Conservation (phyloP, 2,797 vertebrate species). For the Anolis apletophallus region DNA sequence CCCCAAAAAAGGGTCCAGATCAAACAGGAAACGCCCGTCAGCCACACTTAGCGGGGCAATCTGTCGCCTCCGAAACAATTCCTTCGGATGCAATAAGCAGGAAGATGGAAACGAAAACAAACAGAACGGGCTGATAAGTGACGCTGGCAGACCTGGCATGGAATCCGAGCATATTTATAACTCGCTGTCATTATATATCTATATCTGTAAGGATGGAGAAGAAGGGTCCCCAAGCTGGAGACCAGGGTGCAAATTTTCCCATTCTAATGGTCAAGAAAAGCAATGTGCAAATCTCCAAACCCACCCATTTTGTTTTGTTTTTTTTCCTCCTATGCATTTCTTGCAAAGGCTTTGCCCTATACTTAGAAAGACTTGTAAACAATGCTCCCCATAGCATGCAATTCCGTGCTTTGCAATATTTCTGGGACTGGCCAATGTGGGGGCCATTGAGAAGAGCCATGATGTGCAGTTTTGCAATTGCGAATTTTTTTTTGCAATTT, state of each 20-base stretch:
- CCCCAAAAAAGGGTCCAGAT: constrained; percentile 25
- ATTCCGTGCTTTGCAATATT: too few species aligned
- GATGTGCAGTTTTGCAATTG: too few species aligned
- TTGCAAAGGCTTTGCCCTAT: too few species aligned
- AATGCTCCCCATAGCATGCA: too few species aligned
- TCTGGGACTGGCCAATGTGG: too few species aligned
- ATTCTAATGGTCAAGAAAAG: too few species aligned
- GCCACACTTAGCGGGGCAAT: constrained; percentile 41
- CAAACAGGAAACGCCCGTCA: constrained; percentile 46
- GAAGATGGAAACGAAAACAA: constrained; percentile 44
- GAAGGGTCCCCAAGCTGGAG: not conserved
- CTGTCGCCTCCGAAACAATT: constrained; percentile 41
- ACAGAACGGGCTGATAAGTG: constrained; percentile 12
- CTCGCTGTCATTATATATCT: not conserved
- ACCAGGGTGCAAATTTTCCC: too few species aligned
- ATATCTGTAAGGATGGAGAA: not conserved
- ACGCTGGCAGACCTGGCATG: not conserved
- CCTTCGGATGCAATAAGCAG: constrained; percentile 42
- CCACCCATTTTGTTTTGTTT: too few species aligned
- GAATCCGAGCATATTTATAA: constrained; percentile 28
- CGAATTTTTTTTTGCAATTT: too few species aligned
- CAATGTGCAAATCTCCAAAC: not conserved
- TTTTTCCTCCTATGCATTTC: too few species aligned
- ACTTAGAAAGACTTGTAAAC: too few species aligned
- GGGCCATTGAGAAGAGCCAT: too few species aligned